A percentile compares a stretch with the other conserved stretches of the same genome.
Evolutionary conservation across 2,888 invertebrate genomes (phyloP).

Genomic region (Pachydiplax longipennis): DNA sequence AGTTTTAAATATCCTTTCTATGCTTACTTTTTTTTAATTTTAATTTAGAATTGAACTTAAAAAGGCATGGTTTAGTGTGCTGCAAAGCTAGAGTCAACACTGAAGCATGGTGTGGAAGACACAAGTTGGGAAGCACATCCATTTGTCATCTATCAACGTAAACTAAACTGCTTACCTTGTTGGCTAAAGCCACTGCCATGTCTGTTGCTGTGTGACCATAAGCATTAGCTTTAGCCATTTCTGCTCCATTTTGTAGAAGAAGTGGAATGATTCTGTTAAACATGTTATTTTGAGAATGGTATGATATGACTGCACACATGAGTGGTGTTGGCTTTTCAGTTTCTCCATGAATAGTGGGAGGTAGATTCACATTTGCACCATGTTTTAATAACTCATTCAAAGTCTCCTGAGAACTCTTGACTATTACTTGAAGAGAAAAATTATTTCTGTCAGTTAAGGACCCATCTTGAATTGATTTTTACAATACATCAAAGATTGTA

Average conservation of each 20-base stretch:
- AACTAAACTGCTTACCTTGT: slow-evolving; percentile 31
- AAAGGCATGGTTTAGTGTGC: no score
- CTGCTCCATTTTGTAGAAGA: slow-evolving; percentile 51
- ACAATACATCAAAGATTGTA: background rate
- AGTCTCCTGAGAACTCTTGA: slow-evolving; percentile 49
- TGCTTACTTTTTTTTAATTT: no score
- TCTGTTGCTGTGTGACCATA: slow-evolving; percentile 51
- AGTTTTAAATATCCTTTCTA: no score
- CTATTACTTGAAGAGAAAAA: slow-evolving; percentile 48
- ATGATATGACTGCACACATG: slow-evolving; percentile 14
- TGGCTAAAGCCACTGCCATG: slow-evolving; percentile 48
- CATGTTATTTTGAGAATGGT: background rate
- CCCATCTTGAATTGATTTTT: background rate
- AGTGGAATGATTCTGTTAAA: slow-evolving; percentile 48
- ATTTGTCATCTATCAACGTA: no score
- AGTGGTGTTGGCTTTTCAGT: background rate
- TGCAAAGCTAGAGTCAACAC: no score
- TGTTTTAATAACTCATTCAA: slow-evolving; percentile 48
- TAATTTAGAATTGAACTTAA: no score
- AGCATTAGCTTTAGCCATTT: slow-evolving; percentile 49
- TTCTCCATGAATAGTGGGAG: background rate
- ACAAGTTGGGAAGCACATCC: no score
- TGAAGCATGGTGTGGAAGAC: no score
- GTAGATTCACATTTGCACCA: slow-evolving; percentile 50
- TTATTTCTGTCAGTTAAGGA: background rate